Percentiles rank a stretch among this genome's conserved stretches.
Conservation (phyloP, 1,140 invertebrate genomes). For the Euwallacea similis region DNA sequence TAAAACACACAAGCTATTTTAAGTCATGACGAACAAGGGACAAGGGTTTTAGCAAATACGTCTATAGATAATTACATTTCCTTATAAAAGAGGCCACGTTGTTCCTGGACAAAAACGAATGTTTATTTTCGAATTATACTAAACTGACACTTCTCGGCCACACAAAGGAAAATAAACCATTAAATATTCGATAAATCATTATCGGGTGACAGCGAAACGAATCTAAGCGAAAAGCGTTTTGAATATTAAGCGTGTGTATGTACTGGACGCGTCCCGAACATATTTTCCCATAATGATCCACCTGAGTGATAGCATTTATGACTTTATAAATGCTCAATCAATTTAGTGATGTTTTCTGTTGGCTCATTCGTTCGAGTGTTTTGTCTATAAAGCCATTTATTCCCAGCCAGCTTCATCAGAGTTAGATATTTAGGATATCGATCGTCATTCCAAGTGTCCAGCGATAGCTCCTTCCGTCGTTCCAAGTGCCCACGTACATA, state of each 20-base stretch:
- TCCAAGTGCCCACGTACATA: no score
- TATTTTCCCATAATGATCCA: slow-evolving; percentile 29
- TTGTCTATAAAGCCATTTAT: no score
- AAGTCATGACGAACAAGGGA: slow-evolving; percentile 1
- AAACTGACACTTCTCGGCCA: slow-evolving; percentile 42
- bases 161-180: slow-evolving; percentile 43
- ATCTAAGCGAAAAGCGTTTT: slow-evolving; percentile 35
- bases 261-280: slow-evolving; percentile 8
- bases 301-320: slow-evolving; percentile 13
- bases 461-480: no score
- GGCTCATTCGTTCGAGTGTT: no score
- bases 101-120: slow-evolving; percentile 36
- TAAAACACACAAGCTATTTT: not conserved
- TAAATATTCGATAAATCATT: slow-evolving; percentile 46
- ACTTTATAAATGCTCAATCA: slow-evolving; percentile 15
- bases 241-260: slow-evolving; percentile 24
- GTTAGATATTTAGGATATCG: no score
- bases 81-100: slow-evolving; percentile 19
- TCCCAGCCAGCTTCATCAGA: no score
- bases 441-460: no score
- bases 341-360: slow-evolving; percentile 5
- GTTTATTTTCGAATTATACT: slow-evolving; percentile 45
- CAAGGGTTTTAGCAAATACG: not conserved
- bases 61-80: slow-evolving; percentile 29
- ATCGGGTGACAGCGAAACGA: slow-evolving; percentile 41